Evolutionary conservation across 2,797 vertebrate genomes (phyloP).

Genomic region (Telmatherina bonti): DNA sequence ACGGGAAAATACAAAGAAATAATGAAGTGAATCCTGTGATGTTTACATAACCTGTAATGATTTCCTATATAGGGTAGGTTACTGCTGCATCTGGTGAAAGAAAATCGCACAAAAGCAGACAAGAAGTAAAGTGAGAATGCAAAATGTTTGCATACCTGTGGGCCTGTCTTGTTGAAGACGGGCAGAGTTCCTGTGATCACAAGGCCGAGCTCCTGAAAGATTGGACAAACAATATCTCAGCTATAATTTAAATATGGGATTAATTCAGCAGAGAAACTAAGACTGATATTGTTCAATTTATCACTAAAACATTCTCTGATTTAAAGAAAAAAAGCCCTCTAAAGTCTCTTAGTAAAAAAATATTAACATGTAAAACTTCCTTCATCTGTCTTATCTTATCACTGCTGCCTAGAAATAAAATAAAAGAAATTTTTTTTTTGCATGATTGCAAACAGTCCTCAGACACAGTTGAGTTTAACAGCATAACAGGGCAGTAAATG

Average conservation of each 20-base stretch:
- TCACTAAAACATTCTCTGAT: background rate
- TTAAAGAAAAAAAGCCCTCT: background rate
- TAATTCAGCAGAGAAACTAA: background rate
- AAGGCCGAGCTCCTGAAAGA: constrained; percentile 90
- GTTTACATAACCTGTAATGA: background rate
- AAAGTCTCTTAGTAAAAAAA: no score
- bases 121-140: background rate
- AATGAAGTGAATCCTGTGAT: background rate
- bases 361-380: no score
- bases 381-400: constrained; percentile 54
- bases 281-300: background rate
- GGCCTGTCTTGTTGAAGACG: constrained; percentile 92
- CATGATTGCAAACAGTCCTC: constrained; percentile 28
- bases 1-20: background rate
- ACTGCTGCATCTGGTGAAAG: no score
- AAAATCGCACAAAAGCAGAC: background rate
- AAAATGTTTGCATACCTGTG: constrained; percentile 63
- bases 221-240: constrained; percentile 14
- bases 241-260: no score
- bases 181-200: constrained; percentile 98
- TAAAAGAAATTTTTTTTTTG: constrained; percentile 1
- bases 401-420: background rate
- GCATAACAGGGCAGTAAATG: constrained; percentile 21
- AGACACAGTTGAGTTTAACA: constrained; percentile 36
- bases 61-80: background rate